Conservation (phyloP, 2,797 vertebrate species). For the Eulemur albifrons region DNA sequence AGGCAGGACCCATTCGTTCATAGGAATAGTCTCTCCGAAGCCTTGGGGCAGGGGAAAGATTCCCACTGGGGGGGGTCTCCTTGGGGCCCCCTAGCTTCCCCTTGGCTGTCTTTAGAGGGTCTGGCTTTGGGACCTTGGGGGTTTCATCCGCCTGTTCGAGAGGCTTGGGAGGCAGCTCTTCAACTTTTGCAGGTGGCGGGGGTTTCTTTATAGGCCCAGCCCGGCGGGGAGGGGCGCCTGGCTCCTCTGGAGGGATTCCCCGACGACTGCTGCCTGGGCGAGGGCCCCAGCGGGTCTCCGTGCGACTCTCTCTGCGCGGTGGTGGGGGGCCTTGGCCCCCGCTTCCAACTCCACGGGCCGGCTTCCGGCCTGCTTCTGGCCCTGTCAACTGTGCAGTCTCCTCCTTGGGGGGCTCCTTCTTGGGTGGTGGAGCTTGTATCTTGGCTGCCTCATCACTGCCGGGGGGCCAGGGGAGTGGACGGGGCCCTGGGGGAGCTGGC, state of each 20-base stretch:
- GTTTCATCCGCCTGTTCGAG: conserved; percentile 81
- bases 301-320: conserved; percentile 90
- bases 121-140: conserved; percentile 72
- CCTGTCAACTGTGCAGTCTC: conserved; percentile 80
- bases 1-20: conserved; percentile 78
- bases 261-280: conserved; percentile 89
- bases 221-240: conserved; percentile 81
- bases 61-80: conserved; percentile 63
- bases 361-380: conserved; percentile 73
- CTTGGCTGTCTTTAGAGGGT: conserved; percentile 72
- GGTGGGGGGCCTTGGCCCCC: conserved; percentile 66
- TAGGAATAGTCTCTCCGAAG: conserved; percentile 87
- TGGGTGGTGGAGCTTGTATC: conserved; percentile 82
- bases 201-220: conserved; percentile 94
- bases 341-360: conserved; percentile 48
- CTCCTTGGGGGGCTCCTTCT: conserved; percentile 84
- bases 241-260: conserved; percentile 80
- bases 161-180: conserved; percentile 61
- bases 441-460: conserved; percentile 71
- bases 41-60: conserved; percentile 73
- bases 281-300: conserved; percentile 95
- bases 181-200: conserved; percentile 84
- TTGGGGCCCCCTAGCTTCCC: conserved; percentile 69
- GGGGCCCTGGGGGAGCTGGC: conserved; percentile 59
- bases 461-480: conserved; percentile 68